Base-by-base conservation (phyloP, 1,140 invertebrate species). In the Formica selysi region DNA sequence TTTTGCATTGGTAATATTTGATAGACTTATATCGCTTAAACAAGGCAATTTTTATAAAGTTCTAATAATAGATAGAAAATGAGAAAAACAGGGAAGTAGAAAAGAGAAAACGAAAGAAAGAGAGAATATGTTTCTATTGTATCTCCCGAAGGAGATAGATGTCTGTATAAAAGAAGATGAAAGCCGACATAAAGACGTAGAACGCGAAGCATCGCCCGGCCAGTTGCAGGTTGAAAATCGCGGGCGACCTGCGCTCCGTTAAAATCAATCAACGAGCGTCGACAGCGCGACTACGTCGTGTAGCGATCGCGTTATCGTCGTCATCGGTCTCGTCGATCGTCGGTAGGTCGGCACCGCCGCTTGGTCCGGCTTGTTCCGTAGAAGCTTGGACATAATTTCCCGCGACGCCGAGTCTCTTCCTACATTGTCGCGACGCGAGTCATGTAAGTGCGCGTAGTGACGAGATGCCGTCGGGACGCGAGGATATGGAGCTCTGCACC, bases 231-330 rank as follows among this genome's bases (percentile, higher is more conserved):
- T 94, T 86, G 67, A 93, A 93, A 87, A 86, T 89, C 54, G 86
- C 93, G 93, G 90, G 44, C 57, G 87, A 87, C 92, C 64, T 92
- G 94, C 94, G 93, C 93, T 59, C 70, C 86, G 61, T 78, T 92
- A 94, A 94, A 94, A 94, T 94, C 94, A 94, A 94, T 94, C 94
- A 94, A 94, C 94, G 94, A 91, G 71, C 36, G 54, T 41, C 62
- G 76, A 70, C 92, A 90, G 91, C 91, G 91, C 91, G 87, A 86
- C 87, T 89, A 70, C 85, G 86, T 89, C 87, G 86, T 87, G 89
- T 86, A 86, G 87, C 61, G 70, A 86, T 83, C 54, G 86, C 61
- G 57, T 54, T 22, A 87, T 87, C 19, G 71, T 87, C 54, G 68
- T 83, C 57, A 64, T 71, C 78, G 61, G 87, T 1, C 3, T 4